A percentile compares a stretch with the other conserved stretches of the same genome.
phyloP scores from a whole-genome alignment of 2,113 vertebrate genomes.

The Sapayoa aenigma region DNA sequence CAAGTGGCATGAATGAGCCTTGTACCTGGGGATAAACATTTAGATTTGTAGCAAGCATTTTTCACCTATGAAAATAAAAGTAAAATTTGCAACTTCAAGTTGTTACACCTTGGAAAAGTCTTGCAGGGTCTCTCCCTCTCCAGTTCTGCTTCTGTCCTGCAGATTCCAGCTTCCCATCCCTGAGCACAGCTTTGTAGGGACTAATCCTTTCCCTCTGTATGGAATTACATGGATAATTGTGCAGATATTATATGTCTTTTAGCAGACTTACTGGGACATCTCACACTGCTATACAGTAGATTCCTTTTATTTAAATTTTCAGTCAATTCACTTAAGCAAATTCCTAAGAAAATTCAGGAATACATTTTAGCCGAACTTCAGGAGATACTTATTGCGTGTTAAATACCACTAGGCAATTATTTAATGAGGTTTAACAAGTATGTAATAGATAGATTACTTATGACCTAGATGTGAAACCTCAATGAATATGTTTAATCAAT shows the following conservation, averaged over 20 bases:
- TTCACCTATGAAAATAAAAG: neutral
- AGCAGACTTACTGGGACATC: slow-evolving; percentile 11
- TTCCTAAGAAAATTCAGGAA: slow-evolving; percentile 64
- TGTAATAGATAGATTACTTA: slow-evolving; percentile 58
- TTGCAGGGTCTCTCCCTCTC: neutral
- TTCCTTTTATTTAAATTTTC: slow-evolving; percentile 10
- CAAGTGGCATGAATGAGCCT: neutral
- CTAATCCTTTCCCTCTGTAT: neutral
- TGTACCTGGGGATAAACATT: neutral
- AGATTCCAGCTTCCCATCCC: neutral
- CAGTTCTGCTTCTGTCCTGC: neutral
- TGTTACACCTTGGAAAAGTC: neutral
- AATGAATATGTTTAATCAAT: slow-evolving; percentile 68
- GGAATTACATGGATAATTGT: neutral
- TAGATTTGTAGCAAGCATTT: neutral
- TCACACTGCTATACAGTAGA: neutral
- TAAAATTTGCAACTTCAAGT: neutral
- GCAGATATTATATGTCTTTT: neutral
- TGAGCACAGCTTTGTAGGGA: neutral
- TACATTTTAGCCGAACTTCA: slow-evolving; percentile 44
- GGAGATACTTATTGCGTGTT: slow-evolving; percentile 48
- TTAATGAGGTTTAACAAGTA: slow-evolving; percentile 63
- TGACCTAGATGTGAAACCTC: slow-evolving; percentile 39
- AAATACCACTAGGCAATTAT: slow-evolving; percentile 72
- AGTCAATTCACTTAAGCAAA: neutral